Evolutionary conservation across 2,113 vertebrate species (phyloP).

Genomic region (Sorex fumeus): DNA sequence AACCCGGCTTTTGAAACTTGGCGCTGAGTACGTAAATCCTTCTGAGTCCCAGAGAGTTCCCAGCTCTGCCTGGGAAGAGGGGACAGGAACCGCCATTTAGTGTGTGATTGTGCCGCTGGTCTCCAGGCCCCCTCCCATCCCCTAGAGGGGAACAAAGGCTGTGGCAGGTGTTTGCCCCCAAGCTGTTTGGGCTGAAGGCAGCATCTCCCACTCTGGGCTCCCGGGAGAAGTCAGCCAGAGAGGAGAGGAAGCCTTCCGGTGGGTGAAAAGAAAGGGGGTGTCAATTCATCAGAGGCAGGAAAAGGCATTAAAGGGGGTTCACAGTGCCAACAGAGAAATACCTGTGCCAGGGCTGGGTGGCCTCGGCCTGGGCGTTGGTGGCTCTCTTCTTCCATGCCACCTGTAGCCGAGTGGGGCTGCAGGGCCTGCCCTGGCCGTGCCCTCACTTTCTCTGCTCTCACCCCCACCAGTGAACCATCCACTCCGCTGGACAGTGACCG

Average conservation of each 20-base stretch:
- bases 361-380: background rate
- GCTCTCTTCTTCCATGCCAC: background rate
- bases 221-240: background rate
- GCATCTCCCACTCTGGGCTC: background rate
- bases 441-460: too few species aligned
- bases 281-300: background rate
- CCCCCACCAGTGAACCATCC: too few species aligned
- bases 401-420: too few species aligned
- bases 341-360: background rate
- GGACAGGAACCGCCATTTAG: background rate
- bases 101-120: background rate
- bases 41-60: background rate
- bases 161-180: conserved; percentile 48
- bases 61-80: background rate
- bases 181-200: background rate
- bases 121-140: background rate
- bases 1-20: background rate
- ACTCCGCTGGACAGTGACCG: too few species aligned
- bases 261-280: background rate
- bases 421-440: too few species aligned
- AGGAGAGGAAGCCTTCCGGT: background rate
- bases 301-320: background rate
- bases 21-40: background rate
- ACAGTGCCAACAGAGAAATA: background rate
- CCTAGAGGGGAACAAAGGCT: background rate